These are phyloP conservation scores for Trachelus stipa DNA, from an alignment of 2,888 invertebrate species.

Conservation along the genomic window DNA sequence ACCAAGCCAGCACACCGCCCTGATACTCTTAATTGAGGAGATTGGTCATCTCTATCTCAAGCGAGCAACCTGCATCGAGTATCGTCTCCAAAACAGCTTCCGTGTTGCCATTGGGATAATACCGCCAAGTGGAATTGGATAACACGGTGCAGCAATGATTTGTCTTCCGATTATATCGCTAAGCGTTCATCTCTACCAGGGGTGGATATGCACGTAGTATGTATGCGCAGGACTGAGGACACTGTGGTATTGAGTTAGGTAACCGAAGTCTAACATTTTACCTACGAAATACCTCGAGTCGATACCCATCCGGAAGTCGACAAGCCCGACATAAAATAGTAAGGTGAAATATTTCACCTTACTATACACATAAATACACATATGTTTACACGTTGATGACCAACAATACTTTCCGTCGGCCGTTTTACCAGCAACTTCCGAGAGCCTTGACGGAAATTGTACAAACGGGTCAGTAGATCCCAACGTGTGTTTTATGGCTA, in stretches of 20 bases:
- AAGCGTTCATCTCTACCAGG: not conserved
- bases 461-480: conserved; percentile 1
- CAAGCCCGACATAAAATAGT: not conserved
- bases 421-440: conserved; percentile 29
- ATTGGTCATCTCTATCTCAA: not conserved
- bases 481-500: conserved; percentile 4
- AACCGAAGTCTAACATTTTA: not conserved
- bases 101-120: not conserved
- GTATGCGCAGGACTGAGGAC: not conserved
- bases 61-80: not conserved
- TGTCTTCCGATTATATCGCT: not conserved
- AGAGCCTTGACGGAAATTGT: not conserved
- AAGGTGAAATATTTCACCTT: not conserved
- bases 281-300: no score
- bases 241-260: not conserved
- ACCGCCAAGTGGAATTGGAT: not conserved
- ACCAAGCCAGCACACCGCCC: not conserved
- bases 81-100: not conserved
- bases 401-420: conserved; percentile 38
- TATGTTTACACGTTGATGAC: not conserved
- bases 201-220: not conserved
- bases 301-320: not conserved
- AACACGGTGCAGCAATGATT: not conserved
- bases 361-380: no score
- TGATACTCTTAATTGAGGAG: not conserved